Base-by-base conservation (phyloP, 1,140 invertebrate genomes). In the Helicoverpa zea region DNA sequence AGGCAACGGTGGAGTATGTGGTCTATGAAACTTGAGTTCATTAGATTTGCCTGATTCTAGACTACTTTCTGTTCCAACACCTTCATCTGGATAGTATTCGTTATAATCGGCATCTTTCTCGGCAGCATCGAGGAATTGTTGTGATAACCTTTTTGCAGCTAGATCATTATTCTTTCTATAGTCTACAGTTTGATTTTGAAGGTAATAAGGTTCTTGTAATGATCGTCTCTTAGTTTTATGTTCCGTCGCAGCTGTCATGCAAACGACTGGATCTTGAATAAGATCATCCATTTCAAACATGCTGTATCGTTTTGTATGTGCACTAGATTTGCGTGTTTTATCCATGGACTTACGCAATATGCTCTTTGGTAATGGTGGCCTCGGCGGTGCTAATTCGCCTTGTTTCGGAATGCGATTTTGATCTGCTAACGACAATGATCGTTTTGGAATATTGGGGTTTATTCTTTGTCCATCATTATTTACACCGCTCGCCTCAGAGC, bases 271-370 rank as follows among this genome's bases (percentile, higher is more conserved):
- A 86, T 95, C 93, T 89, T 95, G 91, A 66, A 95, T 89, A 58
- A 94, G 96, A 70, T 96, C 96, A 54, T 96, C 95, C 90, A 97
- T 96, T 92, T 98, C 98, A 88, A 98, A 97, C 97, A 98, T 97
- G 80, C 97, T 98, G 86, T 97, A 98, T 51, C 97, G 95, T 92
- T 98, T 98, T 43, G 93, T 95, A 23, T 96, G 95, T 7, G 95
- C 86, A 54, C 90, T 93, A 73, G 95, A 96, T 86, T 96, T 96
- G 51, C 92, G 91, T 56, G 89, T 93, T 89, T 96, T 96, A 83
- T 96, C 95, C 80, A 95, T 93, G 23, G 95, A 95, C 87, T 97
- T 97, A 49, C 97, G 93, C 70, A 97, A 95, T 89, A 97, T 98
- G 83, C 97, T 96, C 83, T 96, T 96, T 7, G 97, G 97, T 80